These are phyloP conservation scores for Nasalis larvatus DNA, from an alignment of 2,113 vertebrate species.

Conservation along the genomic window DNA sequence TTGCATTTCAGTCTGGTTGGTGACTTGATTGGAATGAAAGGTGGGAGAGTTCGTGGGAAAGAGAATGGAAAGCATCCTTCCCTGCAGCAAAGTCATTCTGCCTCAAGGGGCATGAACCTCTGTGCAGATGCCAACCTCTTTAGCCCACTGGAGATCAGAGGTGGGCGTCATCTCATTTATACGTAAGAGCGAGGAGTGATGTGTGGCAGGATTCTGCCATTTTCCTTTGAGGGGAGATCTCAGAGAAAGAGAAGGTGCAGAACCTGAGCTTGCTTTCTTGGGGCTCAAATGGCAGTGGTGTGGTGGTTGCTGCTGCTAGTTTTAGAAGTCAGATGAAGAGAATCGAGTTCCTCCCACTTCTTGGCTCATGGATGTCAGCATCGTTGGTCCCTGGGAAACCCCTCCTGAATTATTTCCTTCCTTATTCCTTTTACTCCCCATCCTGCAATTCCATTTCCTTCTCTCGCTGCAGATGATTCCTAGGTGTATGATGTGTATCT, in stretches of 20 bases:
- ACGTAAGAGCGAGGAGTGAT: neutral
- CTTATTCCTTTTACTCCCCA: neutral
- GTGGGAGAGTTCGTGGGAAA: neutral
- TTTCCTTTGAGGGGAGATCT: conserved; percentile 26
- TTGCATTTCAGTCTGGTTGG: neutral
- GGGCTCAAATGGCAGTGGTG: neutral
- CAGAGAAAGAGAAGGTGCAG: neutral
- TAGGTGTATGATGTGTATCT: neutral
- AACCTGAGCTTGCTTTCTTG: neutral
- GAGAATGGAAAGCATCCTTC: neutral
- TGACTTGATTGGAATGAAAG: neutral
- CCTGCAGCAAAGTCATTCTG: neutral
- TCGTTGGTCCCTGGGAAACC: neutral
- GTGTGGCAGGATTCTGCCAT: neutral
- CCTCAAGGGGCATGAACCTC: neutral
- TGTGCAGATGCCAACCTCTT: neutral
- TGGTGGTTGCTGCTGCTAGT: neutral
- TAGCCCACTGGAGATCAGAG: neutral
- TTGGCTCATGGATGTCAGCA: neutral
- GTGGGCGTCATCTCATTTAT: neutral
- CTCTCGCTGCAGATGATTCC: neutral
- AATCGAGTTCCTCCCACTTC: neutral
- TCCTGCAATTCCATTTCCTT: neutral
- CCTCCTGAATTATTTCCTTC: neutral
- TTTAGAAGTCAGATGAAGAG: neutral